These are phyloP conservation scores for Crocallis elinguaria DNA, from an alignment of 2,888 invertebrate genomes.

Conservation along the genomic window DNA sequence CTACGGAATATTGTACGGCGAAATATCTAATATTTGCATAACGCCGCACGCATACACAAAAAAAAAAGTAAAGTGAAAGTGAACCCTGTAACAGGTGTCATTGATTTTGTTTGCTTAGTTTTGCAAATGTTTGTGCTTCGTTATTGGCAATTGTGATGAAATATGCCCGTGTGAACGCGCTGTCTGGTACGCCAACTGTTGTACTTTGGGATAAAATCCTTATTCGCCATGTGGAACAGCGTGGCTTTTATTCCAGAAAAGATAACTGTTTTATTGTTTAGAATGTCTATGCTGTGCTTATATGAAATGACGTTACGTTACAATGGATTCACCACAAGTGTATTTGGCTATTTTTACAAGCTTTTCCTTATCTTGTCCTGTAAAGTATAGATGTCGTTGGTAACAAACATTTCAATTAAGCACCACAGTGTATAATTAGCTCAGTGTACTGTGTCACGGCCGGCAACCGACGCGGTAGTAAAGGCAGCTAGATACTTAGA, in stretches of 20 bases:
- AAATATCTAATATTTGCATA: conserved; percentile 74
- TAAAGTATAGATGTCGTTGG: too few species aligned
- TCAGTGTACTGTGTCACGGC: conserved; percentile 41
- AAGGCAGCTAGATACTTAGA: not conserved
- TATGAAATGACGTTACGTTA: too few species aligned
- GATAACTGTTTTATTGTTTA: conserved; percentile 20
- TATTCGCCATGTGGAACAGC: conserved; percentile 27
- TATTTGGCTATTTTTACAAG: too few species aligned
- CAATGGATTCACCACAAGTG: too few species aligned
- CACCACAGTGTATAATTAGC: conserved; percentile 25
- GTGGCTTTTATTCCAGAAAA: conserved; percentile 19
- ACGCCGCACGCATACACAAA: conserved; percentile 56
- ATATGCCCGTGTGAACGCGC: conserved; percentile 34
- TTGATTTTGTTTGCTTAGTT: conserved; percentile 65
- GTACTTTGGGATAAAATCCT: conserved; percentile 26
- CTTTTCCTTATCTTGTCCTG: too few species aligned
- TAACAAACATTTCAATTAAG: not conserved
- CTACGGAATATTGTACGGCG: conserved; percentile 71
- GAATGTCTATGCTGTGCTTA: not conserved
- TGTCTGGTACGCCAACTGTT: conserved; percentile 27
- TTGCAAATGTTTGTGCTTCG: conserved; percentile 47
- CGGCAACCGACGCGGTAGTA: not conserved
- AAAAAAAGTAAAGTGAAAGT: conserved; percentile 70
- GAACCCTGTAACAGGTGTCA: conserved; percentile 71
- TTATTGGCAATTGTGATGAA: conserved; percentile 46